These are phyloP conservation scores for Gambelia wislizenii DNA, from an alignment of 2,797 vertebrate genomes.

Conservation along the genomic window DNA sequence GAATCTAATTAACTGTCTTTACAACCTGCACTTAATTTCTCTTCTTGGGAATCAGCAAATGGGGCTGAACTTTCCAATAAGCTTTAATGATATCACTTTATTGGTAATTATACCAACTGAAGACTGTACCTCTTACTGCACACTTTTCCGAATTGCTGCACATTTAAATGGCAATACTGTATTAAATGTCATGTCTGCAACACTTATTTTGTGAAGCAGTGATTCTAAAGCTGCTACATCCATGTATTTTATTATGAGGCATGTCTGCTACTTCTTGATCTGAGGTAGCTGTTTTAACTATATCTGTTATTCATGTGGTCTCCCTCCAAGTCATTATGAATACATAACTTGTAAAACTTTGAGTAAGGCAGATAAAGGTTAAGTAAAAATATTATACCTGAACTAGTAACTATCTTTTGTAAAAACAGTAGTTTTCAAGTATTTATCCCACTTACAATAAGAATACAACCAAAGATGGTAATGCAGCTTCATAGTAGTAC, in stretches of 20 bases:
- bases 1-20: background rate
- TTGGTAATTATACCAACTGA: background rate
- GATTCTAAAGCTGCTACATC: conserved; percentile 71
- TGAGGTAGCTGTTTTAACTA: conserved; percentile 71
- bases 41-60: background rate
- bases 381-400: conserved; percentile 52
- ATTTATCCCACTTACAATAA: background rate
- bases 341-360: conserved; percentile 69
- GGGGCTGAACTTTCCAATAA: background rate
- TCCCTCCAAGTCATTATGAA: conserved; percentile 67
- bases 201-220: conserved; percentile 65
- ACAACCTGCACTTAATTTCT: background rate
- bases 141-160: background rate
- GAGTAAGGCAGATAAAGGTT: conserved; percentile 55
- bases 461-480: conserved; percentile 22
- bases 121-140: background rate
- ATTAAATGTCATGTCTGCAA: conserved; percentile 17
- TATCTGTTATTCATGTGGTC: conserved; percentile 67
- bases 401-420: conserved; percentile 47
- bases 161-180: conserved; percentile 14
- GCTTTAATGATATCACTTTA: background rate
- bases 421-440: conserved; percentile 12
- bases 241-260: conserved; percentile 73
- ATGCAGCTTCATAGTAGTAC: background rate
- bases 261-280: conserved; percentile 69